phyloP scores from a whole-genome alignment of 2,888 invertebrate species.

The Drosophila differens region DNA sequence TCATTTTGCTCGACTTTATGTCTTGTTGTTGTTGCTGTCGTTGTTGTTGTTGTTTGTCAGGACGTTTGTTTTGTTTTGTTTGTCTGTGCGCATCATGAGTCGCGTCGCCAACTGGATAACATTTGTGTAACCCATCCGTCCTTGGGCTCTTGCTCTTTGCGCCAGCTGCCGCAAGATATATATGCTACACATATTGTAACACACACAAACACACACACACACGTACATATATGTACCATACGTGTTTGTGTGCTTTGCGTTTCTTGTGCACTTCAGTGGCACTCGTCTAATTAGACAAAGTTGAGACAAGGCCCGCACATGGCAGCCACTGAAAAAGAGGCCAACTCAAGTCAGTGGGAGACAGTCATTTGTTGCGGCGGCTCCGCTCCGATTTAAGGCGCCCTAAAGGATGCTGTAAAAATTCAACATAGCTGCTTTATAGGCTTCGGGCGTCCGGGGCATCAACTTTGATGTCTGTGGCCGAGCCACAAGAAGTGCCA shows the following conservation, averaged over 20 bases:
- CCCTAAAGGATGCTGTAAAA: conserved; percentile 58
- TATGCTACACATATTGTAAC: conserved; percentile 15
- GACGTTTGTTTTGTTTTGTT: conserved; percentile 46
- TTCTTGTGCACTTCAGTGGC: conserved; percentile 70
- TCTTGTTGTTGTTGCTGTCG: conserved; percentile 25
- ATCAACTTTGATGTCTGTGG: conserved; percentile 69
- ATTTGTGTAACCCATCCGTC: conserved; percentile 52
- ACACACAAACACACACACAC: not conserved
- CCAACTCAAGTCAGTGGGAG: conserved; percentile 26
- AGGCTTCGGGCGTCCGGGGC: conserved; percentile 16
- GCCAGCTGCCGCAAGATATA: conserved; percentile 40
- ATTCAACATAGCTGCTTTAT: conserved; percentile 9
- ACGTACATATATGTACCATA: conserved; percentile 1
- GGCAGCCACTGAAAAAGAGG: conserved; percentile 51
- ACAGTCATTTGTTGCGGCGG: conserved; percentile 56
- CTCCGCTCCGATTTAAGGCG: conserved; percentile 54
- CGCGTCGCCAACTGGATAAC: conserved; percentile 59
- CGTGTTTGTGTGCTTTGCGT: conserved; percentile 32
- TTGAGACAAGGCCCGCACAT: conserved; percentile 53
- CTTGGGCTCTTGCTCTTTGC: conserved; percentile 40
- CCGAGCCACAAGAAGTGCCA: conserved; percentile 68
- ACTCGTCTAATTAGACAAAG: conserved; percentile 81
- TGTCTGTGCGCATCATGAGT: conserved; percentile 61
- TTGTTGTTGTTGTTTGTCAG: conserved; percentile 48
- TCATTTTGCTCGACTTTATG: conserved; percentile 63